A percentile compares a stretch with the other conserved stretches of the same genome.
These are phyloP conservation scores for Sepiola atlantica DNA, from an alignment of 2,888 invertebrate genomes.

Conservation along the genomic window DNA sequence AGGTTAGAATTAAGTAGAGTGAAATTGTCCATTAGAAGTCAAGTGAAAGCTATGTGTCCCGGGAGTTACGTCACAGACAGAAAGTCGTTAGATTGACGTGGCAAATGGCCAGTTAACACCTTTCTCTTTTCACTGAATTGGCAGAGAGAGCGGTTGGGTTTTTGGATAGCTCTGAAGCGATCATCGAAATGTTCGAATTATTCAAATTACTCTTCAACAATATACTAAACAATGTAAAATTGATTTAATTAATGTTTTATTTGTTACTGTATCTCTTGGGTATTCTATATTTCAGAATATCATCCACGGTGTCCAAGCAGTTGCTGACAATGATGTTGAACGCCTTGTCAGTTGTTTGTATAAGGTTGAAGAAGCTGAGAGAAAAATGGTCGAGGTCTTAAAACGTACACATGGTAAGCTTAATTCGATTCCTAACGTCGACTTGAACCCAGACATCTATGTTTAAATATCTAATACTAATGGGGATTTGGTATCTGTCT, in stretches of 20 bases:
- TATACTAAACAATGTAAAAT: neutral
- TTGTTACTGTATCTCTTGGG: neutral
- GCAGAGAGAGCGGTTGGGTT: too few relatives aligned
- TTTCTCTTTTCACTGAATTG: too few relatives aligned
- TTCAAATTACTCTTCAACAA: too few relatives aligned
- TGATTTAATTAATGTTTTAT: neutral
- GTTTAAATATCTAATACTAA: too few relatives aligned
- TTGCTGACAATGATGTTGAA: constrained; percentile 52
- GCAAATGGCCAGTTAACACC: too few relatives aligned
- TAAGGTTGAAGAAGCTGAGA: constrained; percentile 52
- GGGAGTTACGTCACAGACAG: too few relatives aligned
- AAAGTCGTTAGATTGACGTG: too few relatives aligned
- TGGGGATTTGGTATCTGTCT: too few relatives aligned
- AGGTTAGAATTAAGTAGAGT: too few relatives aligned
- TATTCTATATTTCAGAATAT: constrained; percentile 52
- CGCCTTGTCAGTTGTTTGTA: constrained; percentile 52
- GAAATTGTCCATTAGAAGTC: too few relatives aligned
- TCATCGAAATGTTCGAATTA: too few relatives aligned
- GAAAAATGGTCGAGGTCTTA: constrained; percentile 57
- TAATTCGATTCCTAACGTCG: neutral
- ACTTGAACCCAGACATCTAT: neutral
- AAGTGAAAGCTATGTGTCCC: too few relatives aligned
- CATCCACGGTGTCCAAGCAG: constrained; percentile 53
- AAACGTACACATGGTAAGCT: constrained; percentile 62
- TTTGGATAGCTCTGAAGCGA: neutral